Evolutionary conservation across 2,888 invertebrate genomes (phyloP).

Genomic region (Adelphocoris suturalis): DNA sequence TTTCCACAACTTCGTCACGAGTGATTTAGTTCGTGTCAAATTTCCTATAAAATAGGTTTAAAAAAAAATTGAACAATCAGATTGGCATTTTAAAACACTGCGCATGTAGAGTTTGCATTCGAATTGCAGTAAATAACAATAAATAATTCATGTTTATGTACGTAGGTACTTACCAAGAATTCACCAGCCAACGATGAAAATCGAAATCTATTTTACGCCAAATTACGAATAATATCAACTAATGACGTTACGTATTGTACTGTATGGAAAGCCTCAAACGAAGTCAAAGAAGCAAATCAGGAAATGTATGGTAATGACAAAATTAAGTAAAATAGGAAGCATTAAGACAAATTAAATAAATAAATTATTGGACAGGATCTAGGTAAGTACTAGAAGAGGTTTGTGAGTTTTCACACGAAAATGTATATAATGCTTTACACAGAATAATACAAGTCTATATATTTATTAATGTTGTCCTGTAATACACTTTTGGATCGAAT

Average conservation of each 20-base stretch:
- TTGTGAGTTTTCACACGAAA: not conserved
- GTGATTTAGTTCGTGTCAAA: no score
- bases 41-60: no score
- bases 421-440: not conserved
- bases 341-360: no score
- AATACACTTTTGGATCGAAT: not conserved
- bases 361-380: no score
- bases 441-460: not conserved
- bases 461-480: not conserved
- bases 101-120: no score
- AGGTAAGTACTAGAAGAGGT: not conserved
- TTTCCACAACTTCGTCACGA: no score
- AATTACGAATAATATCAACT: not conserved
- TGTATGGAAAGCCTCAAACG: not conserved
- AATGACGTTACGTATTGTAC: not conserved
- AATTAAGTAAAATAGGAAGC: not conserved
- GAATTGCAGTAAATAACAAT: no score
- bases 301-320: not conserved
- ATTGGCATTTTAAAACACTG: no score
- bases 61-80: no score
- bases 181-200: not conserved
- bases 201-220: not conserved
- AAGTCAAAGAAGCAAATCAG: constrained; percentile 2
- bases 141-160: not conserved
- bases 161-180: constrained; percentile 12